Percentiles rank a stretch among this genome's conserved stretches.
Conservation (phyloP, 2,113 vertebrate genomes). For the Vulpes vulpes region DNA sequence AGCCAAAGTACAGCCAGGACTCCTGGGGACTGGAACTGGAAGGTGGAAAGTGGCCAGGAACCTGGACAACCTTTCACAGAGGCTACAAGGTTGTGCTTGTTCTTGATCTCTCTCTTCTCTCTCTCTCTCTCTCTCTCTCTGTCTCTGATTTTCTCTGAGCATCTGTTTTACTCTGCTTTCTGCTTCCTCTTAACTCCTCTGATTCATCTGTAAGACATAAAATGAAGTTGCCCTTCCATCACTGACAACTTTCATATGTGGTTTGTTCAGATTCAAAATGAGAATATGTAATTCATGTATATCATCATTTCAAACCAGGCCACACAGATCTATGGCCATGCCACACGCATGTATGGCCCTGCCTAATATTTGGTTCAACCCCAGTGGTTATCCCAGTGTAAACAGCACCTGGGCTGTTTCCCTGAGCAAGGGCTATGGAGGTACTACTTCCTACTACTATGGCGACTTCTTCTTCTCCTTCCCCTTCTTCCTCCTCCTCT, state of each 20-base stretch:
- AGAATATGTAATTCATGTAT: background rate
- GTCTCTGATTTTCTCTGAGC: background rate
- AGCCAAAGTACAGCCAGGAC: conserved; percentile 53
- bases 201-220: background rate
- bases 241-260: background rate
- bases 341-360: accelerated
- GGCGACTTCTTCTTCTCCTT: too few relatives aligned
- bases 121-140: background rate
- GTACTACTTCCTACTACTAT: background rate
- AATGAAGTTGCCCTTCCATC: background rate
- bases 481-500: accelerated
- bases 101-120: background rate
- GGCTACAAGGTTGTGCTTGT: background rate
- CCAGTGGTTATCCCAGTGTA: background rate
- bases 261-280: conserved; percentile 22
- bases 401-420: background rate
- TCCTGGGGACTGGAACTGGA: conserved; percentile 15
- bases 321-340: background rate
- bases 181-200: background rate
- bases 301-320: background rate
- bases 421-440: background rate
- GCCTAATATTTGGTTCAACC: background rate
- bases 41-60: conserved; percentile 35
- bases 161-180: background rate
- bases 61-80: background rate